Conservation (phyloP, 2,113 vertebrate species). For the Falcunculus frontatus region DNA sequence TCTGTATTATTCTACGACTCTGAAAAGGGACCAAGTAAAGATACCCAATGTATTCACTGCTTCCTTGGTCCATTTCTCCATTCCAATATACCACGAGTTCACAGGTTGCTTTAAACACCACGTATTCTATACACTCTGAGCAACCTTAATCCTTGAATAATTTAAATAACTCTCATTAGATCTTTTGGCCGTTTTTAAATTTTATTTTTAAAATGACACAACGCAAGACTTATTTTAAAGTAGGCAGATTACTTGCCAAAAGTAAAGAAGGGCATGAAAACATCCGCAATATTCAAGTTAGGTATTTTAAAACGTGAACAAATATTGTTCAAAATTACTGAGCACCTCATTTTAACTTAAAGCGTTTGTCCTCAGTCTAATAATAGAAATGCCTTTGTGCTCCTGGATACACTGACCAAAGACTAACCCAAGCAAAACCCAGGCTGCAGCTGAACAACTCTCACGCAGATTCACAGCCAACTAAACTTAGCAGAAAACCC, state of each 20-base stretch:
- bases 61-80: neutral
- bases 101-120: neutral
- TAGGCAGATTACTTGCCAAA: neutral
- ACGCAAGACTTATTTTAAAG: neutral
- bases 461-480: neutral
- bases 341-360: neutral
- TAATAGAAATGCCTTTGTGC: neutral
- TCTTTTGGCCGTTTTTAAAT: neutral
- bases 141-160: neutral
- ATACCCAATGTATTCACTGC: neutral
- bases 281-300: neutral
- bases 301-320: neutral
- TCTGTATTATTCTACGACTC: neutral
- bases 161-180: neutral
- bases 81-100: neutral
- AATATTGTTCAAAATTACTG: neutral
- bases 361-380: neutral
- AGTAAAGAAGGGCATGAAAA: neutral
- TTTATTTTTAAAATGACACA: neutral
- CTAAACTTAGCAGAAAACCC: neutral
- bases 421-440: neutral
- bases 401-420: neutral
- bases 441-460: neutral
- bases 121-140: neutral
- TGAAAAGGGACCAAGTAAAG: neutral